phyloP scores from a whole-genome alignment of 2,113 vertebrate genomes.

The Thunnus thynnus region DNA sequence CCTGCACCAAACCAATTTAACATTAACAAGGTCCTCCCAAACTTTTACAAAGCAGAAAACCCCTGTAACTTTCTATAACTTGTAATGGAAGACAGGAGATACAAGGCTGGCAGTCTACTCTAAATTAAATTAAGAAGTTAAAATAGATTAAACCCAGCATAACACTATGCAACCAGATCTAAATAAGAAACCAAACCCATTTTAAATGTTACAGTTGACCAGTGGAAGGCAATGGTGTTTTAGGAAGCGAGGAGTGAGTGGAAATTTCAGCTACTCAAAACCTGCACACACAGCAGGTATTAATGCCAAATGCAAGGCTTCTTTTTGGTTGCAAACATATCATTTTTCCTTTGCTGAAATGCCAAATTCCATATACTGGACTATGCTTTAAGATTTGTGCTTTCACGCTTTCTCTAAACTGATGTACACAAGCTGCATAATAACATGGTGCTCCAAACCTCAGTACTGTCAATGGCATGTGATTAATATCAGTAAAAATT shows the following conservation, averaged over 20 bases:
- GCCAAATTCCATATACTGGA: background rate
- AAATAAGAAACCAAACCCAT: background rate
- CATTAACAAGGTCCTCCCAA: slow-evolving; percentile 17
- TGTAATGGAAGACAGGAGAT: background rate
- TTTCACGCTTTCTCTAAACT: background rate
- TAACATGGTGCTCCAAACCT: background rate
- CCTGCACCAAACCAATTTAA: slow-evolving; percentile 31
- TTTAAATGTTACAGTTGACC: background rate
- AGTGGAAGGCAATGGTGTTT: background rate
- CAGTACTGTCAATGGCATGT: background rate
- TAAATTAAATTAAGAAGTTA: background rate
- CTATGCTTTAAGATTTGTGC: background rate
- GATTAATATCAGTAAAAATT: background rate
- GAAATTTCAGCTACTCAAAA: background rate
- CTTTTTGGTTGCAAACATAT: background rate
- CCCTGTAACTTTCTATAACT: background rate
- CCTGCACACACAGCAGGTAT: slow-evolving; percentile 1
- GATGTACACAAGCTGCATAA: background rate
- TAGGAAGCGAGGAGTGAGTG: background rate
- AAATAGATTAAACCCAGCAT: background rate
- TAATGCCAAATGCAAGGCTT: background rate
- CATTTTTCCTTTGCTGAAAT: background rate
- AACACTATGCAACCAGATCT: background rate
- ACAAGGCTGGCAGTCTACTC: background rate
- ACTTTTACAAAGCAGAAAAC: slow-evolving; percentile 10